phyloP scores from a whole-genome alignment of 2,888 invertebrate genomes.

The Palloptera scutellata region DNA sequence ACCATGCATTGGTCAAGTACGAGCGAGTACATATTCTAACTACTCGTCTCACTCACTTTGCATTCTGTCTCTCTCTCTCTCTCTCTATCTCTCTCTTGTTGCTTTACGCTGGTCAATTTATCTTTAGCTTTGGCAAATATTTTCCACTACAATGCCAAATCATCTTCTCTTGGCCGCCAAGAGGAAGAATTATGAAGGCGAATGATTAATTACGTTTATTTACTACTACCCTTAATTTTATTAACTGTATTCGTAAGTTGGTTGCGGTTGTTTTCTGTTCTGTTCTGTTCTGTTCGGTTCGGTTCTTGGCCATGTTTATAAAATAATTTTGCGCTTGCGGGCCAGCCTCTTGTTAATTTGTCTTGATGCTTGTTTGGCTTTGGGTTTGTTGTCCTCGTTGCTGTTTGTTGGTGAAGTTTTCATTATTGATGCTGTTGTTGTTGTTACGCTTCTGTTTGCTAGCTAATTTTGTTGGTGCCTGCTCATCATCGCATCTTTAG shows the following conservation, averaged over 20 bases:
- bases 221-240: slow-evolving; percentile 45
- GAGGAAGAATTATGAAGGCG: slow-evolving; percentile 23
- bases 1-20: no score
- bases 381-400: neutral
- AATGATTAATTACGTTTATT: slow-evolving; percentile 45
- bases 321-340: slow-evolving; percentile 35
- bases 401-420: neutral
- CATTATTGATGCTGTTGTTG: slow-evolving; percentile 1
- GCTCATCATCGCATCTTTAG: no score
- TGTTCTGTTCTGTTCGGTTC: slow-evolving; percentile 14
- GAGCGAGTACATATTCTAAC: no score
- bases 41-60: neutral
- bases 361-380: slow-evolving; percentile 23
- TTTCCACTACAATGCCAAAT: slow-evolving; percentile 21
- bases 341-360: slow-evolving; percentile 38
- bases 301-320: slow-evolving; percentile 21
- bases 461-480: neutral
- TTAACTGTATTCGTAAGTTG: slow-evolving; percentile 30
- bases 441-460: slow-evolving; percentile 1
- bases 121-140: slow-evolving; percentile 20
- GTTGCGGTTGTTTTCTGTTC: slow-evolving; percentile 12
- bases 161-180: neutral
- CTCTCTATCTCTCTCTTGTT: neutral
- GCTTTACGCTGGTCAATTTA: slow-evolving; percentile 16
- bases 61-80: neutral